A percentile compares a stretch with the other conserved stretches of the same genome.
phyloP scores from a whole-genome alignment of 2,888 invertebrate species.

The Elysia crispata region DNA sequence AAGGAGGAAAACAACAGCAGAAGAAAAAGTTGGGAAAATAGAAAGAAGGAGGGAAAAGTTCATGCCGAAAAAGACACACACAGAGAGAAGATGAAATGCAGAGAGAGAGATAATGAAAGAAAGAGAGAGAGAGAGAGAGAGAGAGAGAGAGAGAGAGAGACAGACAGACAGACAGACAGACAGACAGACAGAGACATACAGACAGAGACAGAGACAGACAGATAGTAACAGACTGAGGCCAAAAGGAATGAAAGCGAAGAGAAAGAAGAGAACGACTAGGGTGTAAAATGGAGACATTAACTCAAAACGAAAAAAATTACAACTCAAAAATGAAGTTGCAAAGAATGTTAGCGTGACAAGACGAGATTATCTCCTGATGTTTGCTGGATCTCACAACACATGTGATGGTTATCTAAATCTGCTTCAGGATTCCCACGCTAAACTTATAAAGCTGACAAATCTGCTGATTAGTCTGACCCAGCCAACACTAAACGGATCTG shows the following conservation, averaged over 20 bases:
- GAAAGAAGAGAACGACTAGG: too few species aligned
- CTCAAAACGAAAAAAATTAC: too few species aligned
- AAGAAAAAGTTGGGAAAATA: not conserved
- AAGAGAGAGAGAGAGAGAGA: conserved; percentile 6
- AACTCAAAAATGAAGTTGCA: too few species aligned
- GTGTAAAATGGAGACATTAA: too few species aligned
- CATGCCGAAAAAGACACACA: not conserved
- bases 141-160: not conserved
- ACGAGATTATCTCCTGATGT: too few species aligned
- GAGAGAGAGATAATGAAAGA: conserved; percentile 12
- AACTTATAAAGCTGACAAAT: conserved; percentile 23
- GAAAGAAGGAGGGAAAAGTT: not conserved
- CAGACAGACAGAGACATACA: conserved; percentile 20
- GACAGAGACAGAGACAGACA: conserved; percentile 6
- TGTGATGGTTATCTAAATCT: too few species aligned
- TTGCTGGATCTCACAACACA: too few species aligned
- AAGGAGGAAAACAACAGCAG: not conserved
- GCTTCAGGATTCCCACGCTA: conserved; percentile 18
- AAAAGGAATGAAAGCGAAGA: not conserved
- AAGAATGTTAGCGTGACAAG: too few species aligned
- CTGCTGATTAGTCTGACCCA: conserved; percentile 31
- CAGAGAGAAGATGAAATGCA: not conserved
- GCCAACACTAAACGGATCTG: conserved; percentile 38
- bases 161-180: not conserved
- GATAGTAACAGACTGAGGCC: not conserved